A percentile compares a stretch with the other conserved stretches of the same genome.
These are phyloP conservation scores for Toxotes chatareus DNA, from an alignment of 2,113 vertebrate species.

Conservation along the genomic window DNA sequence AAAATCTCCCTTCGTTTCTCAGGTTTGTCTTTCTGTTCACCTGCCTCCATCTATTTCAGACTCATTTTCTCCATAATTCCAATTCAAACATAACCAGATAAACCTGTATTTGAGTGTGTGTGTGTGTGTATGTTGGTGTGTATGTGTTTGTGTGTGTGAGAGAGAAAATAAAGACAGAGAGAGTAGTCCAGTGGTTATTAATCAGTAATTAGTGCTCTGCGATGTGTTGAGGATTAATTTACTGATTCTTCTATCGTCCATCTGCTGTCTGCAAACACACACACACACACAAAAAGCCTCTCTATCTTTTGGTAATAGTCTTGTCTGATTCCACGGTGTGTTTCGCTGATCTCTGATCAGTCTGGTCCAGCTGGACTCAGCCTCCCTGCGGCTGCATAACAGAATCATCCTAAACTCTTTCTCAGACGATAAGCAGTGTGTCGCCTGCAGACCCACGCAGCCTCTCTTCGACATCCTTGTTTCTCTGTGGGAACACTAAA, in stretches of 20 bases:
- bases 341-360: constrained; percentile 67
- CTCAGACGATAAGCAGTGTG: constrained; percentile 62
- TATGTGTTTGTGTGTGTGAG: neutral
- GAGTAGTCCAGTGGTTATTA: constrained; percentile 73
- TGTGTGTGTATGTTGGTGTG: neutral
- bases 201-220: constrained; percentile 76
- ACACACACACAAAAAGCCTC: constrained; percentile 23
- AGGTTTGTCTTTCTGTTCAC: constrained; percentile 27
- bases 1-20: neutral
- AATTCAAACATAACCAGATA: constrained; percentile 14
- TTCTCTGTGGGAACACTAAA: constrained; percentile 40
- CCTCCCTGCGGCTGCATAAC: constrained; percentile 60
- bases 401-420: constrained; percentile 61
- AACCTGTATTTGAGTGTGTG: constrained; percentile 9
- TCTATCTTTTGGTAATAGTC: constrained; percentile 67
- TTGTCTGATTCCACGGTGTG: constrained; percentile 70
- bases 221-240: constrained; percentile 78
- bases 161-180: constrained; percentile 12
- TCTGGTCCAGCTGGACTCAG: constrained; percentile 63
- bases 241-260: constrained; percentile 71
- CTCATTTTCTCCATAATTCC: constrained; percentile 24
- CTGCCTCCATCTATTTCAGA: neutral
- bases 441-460: constrained; percentile 62
- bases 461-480: constrained; percentile 39
- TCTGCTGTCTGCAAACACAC: constrained; percentile 61